Base-by-base conservation (phyloP, 2,888 invertebrate species). In the Philereme vetulata region DNA sequence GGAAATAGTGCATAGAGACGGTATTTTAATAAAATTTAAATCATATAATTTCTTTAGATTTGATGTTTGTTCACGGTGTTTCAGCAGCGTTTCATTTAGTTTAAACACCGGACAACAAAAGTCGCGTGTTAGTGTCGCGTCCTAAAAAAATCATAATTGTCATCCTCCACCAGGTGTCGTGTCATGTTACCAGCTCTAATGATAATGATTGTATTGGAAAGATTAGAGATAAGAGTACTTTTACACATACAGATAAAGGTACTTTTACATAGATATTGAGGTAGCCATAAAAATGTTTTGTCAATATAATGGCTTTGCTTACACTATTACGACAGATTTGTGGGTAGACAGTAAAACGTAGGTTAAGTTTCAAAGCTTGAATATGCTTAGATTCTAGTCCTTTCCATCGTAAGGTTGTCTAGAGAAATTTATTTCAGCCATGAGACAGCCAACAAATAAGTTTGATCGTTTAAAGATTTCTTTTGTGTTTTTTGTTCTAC, bases 171-270 rank as follows among this genome's bases (percentile, higher is more conserved):
- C 45, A 61, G 56, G 45, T 61, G 56, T 49, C 50, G 64, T 70
- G 60, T 76, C 72, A 49, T 5, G 72, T 76, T 76, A 72, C 76
- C 61, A 53, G 57, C 64, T 67, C 64, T 73, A 74, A 76, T 75
- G 69, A 71, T 76, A 75, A 75, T 76, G 71, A 56, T 76, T 77
- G 56, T 64, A 77, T 77, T 64, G 51, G 60, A 46, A 36, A 66
- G 59, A 66, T 63, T 34, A 44, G 0, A 53, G 64, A 65, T 67
- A 60, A 59, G 43, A 8, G 44, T 60, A 59, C 42, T 46, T 40
- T 67, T 64, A 21, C 21, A 21, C 21, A 21, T 34, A 44, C 1
- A 53, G 64, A 65, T 67, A 60, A 59, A 36, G n/a, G 44, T 60
- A 59, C 42, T 46, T 42, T 67, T 64, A 67, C 66, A 63, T 58